A percentile compares a stretch with the other conserved stretches of the same genome.
phyloP scores from a whole-genome alignment of 2,797 vertebrate genomes.

The Acropternis orthonyx region DNA sequence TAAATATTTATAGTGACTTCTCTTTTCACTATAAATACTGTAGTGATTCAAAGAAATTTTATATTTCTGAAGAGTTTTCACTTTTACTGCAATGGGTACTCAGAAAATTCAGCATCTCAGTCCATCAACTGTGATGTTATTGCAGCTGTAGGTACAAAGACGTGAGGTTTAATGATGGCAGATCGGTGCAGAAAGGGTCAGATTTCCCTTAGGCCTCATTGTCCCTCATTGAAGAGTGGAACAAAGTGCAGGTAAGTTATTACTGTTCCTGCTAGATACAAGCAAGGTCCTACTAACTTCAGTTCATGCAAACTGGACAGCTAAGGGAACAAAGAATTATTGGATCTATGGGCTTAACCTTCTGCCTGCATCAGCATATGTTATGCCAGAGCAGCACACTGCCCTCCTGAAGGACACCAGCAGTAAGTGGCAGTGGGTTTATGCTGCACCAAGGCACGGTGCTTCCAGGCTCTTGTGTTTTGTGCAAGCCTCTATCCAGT shows the following conservation, averaged over 20 bases:
- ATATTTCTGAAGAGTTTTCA: neutral
- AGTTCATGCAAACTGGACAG: neutral
- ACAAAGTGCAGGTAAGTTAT: neutral
- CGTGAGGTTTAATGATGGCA: neutral
- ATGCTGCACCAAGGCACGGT: rapidly evolving
- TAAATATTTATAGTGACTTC: conserved; percentile 3
- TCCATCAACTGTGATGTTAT: neutral
- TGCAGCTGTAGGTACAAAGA: neutral
- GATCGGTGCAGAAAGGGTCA: neutral
- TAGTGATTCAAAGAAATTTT: neutral
- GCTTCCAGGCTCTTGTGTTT: neutral
- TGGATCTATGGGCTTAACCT: neutral
- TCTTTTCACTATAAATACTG: neutral
- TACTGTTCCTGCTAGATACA: neutral
- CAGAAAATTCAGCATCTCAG: neutral
- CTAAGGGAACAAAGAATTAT: neutral
- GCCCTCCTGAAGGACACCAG: neutral
- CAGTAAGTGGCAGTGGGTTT: neutral
- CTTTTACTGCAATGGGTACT: neutral
- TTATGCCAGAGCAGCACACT: neutral
- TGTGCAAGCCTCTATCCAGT: neutral
- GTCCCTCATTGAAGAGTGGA: neutral
- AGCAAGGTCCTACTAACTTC: neutral
- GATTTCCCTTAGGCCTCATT: neutral
- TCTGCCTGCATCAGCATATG: neutral